Conservation (phyloP, 1,140 invertebrate species). For the Hesperophylax magnus region DNA sequence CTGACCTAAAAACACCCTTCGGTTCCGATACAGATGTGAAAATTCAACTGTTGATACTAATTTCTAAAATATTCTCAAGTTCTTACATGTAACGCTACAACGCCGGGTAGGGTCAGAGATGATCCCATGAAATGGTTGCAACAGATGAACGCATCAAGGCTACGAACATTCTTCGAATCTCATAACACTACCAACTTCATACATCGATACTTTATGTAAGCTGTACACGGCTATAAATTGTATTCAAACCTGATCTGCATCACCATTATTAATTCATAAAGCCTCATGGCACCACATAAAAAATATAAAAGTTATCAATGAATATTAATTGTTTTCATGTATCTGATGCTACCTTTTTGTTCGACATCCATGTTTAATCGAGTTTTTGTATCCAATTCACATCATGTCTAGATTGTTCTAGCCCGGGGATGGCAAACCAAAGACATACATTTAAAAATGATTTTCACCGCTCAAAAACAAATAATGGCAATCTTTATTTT, state of each 20-base stretch:
- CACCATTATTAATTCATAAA: neutral
- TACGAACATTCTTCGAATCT: conserved; percentile 19
- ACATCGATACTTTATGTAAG: conserved; percentile 8
- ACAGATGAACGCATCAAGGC: conserved; percentile 7
- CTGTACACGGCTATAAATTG: neutral
- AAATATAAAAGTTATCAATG: neutral
- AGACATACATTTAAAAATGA: too few species aligned
- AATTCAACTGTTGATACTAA: too few species aligned
- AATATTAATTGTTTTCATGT: neutral
- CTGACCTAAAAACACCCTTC: too few species aligned
- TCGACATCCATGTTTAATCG: neutral
- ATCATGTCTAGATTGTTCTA: too few species aligned
- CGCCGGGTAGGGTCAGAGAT: neutral
- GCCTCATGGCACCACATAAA: neutral
- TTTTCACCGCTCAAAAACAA: too few species aligned
- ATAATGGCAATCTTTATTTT: too few species aligned
- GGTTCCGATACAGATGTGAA: too few species aligned
- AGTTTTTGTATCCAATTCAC: too few species aligned
- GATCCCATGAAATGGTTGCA: neutral
- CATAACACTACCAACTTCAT: neutral
- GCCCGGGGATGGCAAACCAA: too few species aligned
- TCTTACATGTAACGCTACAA: too few species aligned
- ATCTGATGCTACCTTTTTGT: neutral
- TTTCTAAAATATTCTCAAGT: too few species aligned
- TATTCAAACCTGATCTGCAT: neutral